Evolutionary conservation across 2,113 vertebrate species (phyloP).

Genomic region (Platysternon megacephalum): DNA sequence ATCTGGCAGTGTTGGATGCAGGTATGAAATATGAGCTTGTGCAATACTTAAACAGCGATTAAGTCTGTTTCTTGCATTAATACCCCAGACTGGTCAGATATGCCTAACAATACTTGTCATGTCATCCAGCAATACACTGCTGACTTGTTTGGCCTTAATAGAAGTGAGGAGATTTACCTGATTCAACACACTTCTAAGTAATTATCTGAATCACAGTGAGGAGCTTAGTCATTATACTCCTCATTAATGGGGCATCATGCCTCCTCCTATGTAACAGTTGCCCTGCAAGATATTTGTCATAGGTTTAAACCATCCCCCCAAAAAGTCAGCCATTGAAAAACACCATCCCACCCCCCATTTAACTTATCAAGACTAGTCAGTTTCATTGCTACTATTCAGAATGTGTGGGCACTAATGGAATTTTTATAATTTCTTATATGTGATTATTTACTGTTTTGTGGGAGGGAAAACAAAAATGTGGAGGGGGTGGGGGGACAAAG

Average conservation of each 20-base stretch:
- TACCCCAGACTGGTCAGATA: background rate
- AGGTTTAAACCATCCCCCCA: background rate
- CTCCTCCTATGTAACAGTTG: background rate
- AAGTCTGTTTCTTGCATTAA: background rate
- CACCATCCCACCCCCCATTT: too few relatives aligned
- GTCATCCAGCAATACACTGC: background rate
- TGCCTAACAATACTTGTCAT: background rate
- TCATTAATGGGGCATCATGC: background rate
- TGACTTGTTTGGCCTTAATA: background rate
- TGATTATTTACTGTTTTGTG: background rate
- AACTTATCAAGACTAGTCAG: background rate
- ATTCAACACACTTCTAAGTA: conserved; percentile 35
- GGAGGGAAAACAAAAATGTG: background rate
- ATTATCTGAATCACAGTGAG: background rate
- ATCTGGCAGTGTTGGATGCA: conserved; percentile 38
- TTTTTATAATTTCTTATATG: background rate
- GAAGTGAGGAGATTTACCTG: background rate
- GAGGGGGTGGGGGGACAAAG: background rate
- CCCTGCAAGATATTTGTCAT: background rate
- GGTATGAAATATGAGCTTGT: conserved; percentile 54
- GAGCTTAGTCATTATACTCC: background rate
- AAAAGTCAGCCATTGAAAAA: background rate
- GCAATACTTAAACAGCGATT: background rate
- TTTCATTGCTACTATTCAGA: background rate
- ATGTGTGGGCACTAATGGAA: background rate